Conservation (phyloP, 1,140 invertebrate genomes). For the Sycophaga agraensis region DNA sequence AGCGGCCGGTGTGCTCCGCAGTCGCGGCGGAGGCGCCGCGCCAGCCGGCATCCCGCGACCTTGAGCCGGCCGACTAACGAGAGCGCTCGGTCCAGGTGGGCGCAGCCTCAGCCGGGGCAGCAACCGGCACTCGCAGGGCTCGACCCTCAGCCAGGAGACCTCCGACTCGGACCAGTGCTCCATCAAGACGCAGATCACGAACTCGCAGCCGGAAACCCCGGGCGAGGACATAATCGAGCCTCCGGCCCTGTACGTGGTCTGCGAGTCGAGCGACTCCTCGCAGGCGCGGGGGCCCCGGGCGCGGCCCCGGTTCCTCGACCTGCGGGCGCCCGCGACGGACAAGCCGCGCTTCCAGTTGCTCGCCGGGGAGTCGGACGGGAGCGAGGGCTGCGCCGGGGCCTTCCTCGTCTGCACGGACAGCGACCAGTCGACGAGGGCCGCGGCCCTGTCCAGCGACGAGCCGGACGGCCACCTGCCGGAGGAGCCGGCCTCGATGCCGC, state of each 20-base stretch:
- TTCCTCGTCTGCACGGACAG: conserved; percentile 11
- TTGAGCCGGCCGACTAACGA: no score
- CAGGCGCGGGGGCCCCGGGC: not conserved
- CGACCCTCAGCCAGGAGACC: conserved; percentile 43
- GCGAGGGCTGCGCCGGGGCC: conserved; percentile 33
- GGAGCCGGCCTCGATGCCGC: conserved; percentile 63
- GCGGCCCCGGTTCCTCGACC: not conserved
- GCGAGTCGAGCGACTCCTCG: conserved; percentile 40
- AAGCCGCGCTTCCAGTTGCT: conserved; percentile 57
- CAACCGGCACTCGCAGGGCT: conserved; percentile 27
- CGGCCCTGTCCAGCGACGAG: conserved; percentile 38
- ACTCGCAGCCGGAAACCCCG: conserved; percentile 43
- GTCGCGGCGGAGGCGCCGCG: no score
- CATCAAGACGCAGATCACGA: conserved; percentile 50
- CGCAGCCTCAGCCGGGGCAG: not conserved
- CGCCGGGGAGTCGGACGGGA: conserved; percentile 41
- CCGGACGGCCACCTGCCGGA: conserved; percentile 52
- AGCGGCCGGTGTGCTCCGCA: no score
- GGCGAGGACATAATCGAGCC: conserved; percentile 48
- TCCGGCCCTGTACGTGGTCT: conserved; percentile 44
- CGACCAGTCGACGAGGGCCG: not conserved
- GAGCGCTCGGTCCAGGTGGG: no score
- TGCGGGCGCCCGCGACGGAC: not conserved
- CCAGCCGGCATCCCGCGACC: no score
- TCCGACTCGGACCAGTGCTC: conserved; percentile 53